phyloP scores from a whole-genome alignment of 2,113 vertebrate species.

The Pelodiscus sinensis region DNA sequence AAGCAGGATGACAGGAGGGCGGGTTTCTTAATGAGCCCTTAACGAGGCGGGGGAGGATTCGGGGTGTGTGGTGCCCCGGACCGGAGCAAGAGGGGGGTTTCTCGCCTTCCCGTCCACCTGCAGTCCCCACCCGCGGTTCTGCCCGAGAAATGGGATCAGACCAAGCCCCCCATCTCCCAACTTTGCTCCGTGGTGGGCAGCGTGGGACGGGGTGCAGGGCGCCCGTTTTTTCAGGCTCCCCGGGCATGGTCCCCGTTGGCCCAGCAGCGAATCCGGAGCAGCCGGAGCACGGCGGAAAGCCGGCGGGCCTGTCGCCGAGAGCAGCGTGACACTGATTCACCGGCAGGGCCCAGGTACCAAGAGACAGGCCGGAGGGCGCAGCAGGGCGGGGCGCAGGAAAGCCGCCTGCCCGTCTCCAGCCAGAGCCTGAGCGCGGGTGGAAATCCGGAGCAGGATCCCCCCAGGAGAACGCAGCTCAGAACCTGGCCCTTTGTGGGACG shows the following conservation, averaged over 20 bases:
- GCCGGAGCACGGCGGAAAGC: background rate
- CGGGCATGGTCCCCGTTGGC: too few species aligned
- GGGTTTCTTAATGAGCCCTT: background rate
- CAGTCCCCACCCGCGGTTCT: too few species aligned
- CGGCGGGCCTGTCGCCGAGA: constrained; percentile 3
- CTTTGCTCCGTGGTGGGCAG: too few species aligned
- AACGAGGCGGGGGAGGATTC: too few species aligned
- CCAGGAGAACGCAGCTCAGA: background rate
- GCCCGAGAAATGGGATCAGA: too few species aligned
- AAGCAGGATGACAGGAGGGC: background rate
- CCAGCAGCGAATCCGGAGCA: too few species aligned
- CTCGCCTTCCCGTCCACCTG: too few species aligned
- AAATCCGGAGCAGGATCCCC: background rate
- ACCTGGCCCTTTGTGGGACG: constrained; percentile 42
- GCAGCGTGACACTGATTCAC: constrained; percentile 24
- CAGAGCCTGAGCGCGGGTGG: background rate
- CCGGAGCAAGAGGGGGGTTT: too few species aligned
- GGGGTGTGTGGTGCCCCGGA: too few species aligned
- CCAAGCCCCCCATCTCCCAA: too few species aligned
- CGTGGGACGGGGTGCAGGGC: too few species aligned
- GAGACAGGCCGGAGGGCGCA: constrained; percentile 52
- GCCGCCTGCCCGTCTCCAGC: background rate
- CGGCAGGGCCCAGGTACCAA: constrained; percentile 55
- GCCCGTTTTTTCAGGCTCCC: too few species aligned
- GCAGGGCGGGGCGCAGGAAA: constrained; percentile 65